phyloP scores from a whole-genome alignment of 2,888 invertebrate genomes.

The Tenodera sinensis region DNA sequence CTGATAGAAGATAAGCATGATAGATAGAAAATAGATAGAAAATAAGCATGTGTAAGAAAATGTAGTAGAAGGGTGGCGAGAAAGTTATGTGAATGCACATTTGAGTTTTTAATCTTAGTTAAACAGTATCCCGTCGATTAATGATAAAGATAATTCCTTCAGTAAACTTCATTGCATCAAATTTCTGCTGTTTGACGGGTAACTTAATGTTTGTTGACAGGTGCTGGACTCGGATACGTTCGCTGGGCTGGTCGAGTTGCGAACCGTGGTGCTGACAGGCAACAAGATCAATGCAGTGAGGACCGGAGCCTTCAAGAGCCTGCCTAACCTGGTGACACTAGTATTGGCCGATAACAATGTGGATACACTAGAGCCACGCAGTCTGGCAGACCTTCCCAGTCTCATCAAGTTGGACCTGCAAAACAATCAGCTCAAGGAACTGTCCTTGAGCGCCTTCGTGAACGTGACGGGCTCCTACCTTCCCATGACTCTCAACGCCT shows the following conservation, averaged over 20 bases:
- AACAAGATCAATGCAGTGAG: slow-evolving; percentile 37
- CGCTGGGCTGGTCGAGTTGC: slow-evolving; percentile 36
- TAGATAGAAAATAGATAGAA: no score
- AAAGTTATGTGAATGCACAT: no score
- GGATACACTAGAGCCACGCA: slow-evolving; percentile 38
- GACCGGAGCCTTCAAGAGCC: slow-evolving; percentile 40
- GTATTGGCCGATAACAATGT: slow-evolving; percentile 44
- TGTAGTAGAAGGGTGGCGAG: no score
- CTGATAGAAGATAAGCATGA: no score
- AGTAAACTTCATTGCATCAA: no score
- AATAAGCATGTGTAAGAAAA: no score
- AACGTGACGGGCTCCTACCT: slow-evolving; percentile 35
- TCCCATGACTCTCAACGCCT: slow-evolving; percentile 37
- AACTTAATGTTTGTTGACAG: slow-evolving; percentile 58
- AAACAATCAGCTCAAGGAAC: slow-evolving; percentile 35
- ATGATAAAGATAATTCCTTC: no score
- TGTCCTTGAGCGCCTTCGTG: slow-evolving; percentile 36
- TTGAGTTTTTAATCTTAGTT: no score
- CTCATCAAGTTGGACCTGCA: slow-evolving; percentile 43
- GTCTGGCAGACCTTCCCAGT: slow-evolving; percentile 41
- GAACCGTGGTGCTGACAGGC: slow-evolving; percentile 38
- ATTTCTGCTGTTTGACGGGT: no score
- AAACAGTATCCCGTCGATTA: no score
- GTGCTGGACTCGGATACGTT: slow-evolving; percentile 55
- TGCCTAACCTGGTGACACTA: slow-evolving; percentile 42